phyloP scores from a whole-genome alignment of 2,888 invertebrate genomes.

The Diaperis boleti region DNA sequence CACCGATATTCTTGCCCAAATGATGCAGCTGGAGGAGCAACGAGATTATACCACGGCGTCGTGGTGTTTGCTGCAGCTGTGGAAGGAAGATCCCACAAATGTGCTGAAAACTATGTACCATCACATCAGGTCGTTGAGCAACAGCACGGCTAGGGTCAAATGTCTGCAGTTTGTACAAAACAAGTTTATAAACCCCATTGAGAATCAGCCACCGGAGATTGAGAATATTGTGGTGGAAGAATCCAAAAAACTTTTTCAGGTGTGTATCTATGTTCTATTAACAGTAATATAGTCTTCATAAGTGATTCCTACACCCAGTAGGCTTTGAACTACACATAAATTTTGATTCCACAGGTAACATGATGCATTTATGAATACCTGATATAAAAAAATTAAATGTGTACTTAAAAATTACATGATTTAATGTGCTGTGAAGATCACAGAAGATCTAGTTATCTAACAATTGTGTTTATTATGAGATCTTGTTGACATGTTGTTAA shows the following conservation, averaged over 20 bases:
- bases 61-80: conserved; percentile 82
- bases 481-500: too few relatives aligned
- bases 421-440: too few relatives aligned
- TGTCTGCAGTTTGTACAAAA: conserved; percentile 86
- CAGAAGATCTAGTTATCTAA: too few relatives aligned
- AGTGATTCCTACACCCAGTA: too few relatives aligned
- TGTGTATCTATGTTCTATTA: conserved; percentile 56
- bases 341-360: too few relatives aligned
- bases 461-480: too few relatives aligned
- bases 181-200: conserved; percentile 78
- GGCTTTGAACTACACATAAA: too few relatives aligned
- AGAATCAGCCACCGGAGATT: conserved; percentile 84
- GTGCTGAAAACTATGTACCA: conserved; percentile 70
- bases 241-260: conserved; percentile 87
- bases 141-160: conserved; percentile 85
- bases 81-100: conserved; percentile 80
- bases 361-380: too few relatives aligned
- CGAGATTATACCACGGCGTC: conserved; percentile 86
- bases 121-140: conserved; percentile 72
- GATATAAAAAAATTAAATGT: too few relatives aligned
- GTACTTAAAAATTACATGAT: too few relatives aligned
- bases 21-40: conserved; percentile 88
- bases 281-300: too few relatives aligned
- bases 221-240: conserved; percentile 87
- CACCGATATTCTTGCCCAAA: conserved; percentile 91